Evolutionary conservation across 2,797 vertebrate species (phyloP).

Genomic region (Vespertilio murinus): DNA sequence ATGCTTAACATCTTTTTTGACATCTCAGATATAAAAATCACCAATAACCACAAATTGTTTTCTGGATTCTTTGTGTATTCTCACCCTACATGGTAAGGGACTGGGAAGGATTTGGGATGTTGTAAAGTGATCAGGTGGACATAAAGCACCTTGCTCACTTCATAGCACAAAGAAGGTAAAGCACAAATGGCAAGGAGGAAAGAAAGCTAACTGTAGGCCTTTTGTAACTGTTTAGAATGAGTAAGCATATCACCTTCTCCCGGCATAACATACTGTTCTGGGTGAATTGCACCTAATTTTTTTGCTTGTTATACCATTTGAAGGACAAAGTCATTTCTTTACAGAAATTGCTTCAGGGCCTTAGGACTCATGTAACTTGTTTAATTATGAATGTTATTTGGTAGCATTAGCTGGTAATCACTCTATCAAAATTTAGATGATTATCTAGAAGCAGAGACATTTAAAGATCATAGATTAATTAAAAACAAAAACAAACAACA

Average conservation of each 20-base stretch:
- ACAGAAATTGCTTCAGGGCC: constrained; percentile 77
- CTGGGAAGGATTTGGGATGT: constrained; percentile 26
- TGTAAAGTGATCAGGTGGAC: constrained; percentile 59
- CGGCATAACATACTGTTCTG: constrained; percentile 49
- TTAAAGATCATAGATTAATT: constrained; percentile 69
- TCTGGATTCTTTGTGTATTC: constrained; percentile 68
- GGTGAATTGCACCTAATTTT: constrained; percentile 67
- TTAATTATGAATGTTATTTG: constrained; percentile 81
- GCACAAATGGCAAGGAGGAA: constrained; percentile 48
- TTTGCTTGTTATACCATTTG: constrained; percentile 76
- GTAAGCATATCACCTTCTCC: constrained; percentile 68
- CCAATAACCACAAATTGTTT: constrained; percentile 60
- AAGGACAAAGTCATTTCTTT: constrained; percentile 83
- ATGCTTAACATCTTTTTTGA: constrained; percentile 58
- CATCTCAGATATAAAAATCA: constrained; percentile 1
- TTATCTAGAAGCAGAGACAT: constrained; percentile 76
- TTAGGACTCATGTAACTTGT: constrained; percentile 77
- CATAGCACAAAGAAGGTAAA: neutral
- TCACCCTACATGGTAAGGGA: constrained; percentile 37
- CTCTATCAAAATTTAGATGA: constrained; percentile 81
- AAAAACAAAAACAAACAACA: constrained; percentile 34
- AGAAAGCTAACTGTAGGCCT: constrained; percentile 35
- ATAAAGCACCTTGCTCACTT: constrained; percentile 60
- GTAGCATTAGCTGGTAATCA: constrained; percentile 83
- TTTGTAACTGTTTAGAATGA: constrained; percentile 71